phyloP scores from a whole-genome alignment of 2,888 invertebrate species.

The Rutpela maculata region DNA sequence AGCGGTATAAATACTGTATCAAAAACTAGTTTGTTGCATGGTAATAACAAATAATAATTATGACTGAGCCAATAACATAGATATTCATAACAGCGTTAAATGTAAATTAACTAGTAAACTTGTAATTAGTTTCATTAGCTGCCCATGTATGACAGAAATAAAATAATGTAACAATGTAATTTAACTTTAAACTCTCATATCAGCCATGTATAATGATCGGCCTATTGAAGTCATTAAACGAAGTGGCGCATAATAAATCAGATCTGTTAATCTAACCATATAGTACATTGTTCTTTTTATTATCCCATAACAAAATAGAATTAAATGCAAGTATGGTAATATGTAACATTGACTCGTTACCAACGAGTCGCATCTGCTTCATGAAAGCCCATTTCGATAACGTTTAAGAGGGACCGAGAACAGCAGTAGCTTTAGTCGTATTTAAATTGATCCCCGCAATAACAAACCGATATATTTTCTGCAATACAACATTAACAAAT shows the following conservation, averaged over 20 bases:
- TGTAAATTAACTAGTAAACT: conserved; percentile 37
- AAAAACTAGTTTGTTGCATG: background rate
- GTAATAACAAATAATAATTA: conserved; percentile 18
- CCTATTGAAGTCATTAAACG: conserved; percentile 30
- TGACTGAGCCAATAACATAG: conserved; percentile 8
- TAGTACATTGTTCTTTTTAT: conserved; percentile 57
- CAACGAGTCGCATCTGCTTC: conserved; percentile 68
- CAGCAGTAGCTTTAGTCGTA: conserved; percentile 55
- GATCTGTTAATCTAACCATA: conserved; percentile 43
- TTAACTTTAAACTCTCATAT: conserved; percentile 37
- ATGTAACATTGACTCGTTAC: conserved; percentile 66
- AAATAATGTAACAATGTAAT: conserved; percentile 40
- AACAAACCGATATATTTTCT: conserved; percentile 69
- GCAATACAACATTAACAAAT: conserved; percentile 71
- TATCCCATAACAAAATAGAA: conserved; percentile 62
- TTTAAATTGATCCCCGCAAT: conserved; percentile 70
- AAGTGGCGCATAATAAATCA: conserved; percentile 39
- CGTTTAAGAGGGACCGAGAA: conserved; percentile 62
- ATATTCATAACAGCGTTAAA: conserved; percentile 29
- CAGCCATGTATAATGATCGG: conserved; percentile 32
- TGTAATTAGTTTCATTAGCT: conserved; percentile 38
- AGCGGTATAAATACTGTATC: background rate
- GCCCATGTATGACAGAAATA: conserved; percentile 40
- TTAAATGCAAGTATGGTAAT: conserved; percentile 64
- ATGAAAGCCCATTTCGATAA: conserved; percentile 62